Evolutionary conservation across 2,113 vertebrate species (phyloP).

Genomic region (Lepisosteus oculatus): DNA sequence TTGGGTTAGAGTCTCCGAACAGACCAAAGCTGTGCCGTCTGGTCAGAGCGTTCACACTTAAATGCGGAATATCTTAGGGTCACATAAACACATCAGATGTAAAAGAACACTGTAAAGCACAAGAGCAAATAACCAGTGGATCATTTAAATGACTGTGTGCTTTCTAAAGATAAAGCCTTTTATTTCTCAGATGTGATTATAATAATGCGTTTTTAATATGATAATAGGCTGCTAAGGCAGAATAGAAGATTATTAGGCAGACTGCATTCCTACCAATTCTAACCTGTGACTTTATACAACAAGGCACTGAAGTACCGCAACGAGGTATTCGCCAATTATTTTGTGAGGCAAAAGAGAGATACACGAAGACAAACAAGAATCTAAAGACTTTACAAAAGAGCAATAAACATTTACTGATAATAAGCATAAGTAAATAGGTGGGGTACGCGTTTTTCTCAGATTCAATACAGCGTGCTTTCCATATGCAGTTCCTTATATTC

Average conservation of each 20-base stretch:
- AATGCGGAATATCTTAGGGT: constrained; percentile 17
- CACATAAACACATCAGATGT: constrained; percentile 16
- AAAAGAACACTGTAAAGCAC: not conserved
- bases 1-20: constrained; percentile 16
- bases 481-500: no score
- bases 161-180: constrained; percentile 9
- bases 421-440: constrained; percentile 7
- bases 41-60: constrained; percentile 21
- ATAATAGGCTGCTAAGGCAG: constrained; percentile 12
- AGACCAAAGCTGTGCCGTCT: constrained; percentile 31
- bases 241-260: not conserved
- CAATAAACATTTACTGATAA: constrained; percentile 41
- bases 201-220: not conserved
- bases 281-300: not conserved
- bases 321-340: constrained; percentile 51
- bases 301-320: constrained; percentile 18
- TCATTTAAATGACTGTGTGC: not conserved
- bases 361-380: constrained; percentile 40
- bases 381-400: constrained; percentile 29
- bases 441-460: constrained; percentile 32
- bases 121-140: constrained; percentile 1
- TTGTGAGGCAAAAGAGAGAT: constrained; percentile 19
- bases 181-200: constrained; percentile 25
- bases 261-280: no score
- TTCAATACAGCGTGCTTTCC: not conserved